phyloP scores from a whole-genome alignment of 2,113 vertebrate species.

The Neodon shergylaensis region DNA sequence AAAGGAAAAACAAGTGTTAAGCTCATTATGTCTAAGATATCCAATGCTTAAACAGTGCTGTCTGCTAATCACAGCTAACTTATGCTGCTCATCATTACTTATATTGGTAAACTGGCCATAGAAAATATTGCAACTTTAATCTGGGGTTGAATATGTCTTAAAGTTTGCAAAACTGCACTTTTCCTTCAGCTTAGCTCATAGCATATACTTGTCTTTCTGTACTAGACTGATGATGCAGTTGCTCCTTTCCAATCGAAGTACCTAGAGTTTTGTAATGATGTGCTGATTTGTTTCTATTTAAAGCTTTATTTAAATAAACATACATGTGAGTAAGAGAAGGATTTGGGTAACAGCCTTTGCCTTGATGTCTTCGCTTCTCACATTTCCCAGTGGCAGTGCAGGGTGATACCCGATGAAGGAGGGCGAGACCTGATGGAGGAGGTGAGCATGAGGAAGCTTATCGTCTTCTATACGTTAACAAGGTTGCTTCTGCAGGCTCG shows the following conservation, averaged over 20 bases:
- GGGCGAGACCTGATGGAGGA: not conserved
- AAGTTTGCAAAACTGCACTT: not conserved
- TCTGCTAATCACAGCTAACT: not conserved
- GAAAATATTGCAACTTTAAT: not conserved
- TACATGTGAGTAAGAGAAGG: not conserved
- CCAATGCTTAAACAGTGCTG: not conserved
- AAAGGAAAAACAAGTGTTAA: not conserved
- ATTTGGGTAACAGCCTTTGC: not conserved
- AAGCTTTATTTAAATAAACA: constrained; percentile 32
- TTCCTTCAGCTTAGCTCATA: not conserved
- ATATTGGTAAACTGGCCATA: not conserved
- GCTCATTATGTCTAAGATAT: not conserved
- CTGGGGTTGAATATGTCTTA: not conserved
- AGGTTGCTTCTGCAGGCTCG: not conserved
- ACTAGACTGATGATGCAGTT: not conserved
- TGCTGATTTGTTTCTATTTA: not conserved
- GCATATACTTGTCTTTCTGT: not conserved
- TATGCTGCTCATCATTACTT: not conserved
- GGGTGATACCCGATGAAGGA: not conserved
- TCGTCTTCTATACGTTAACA: not conserved
- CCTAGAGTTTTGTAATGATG: not conserved
- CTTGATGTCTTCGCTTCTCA: not conserved
- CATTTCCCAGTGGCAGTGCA: not conserved
- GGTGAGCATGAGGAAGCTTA: not conserved
- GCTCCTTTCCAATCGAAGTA: not conserved